Evolutionary conservation across 2,888 invertebrate species (phyloP).

Genomic region (Caenorhabditis plicata): DNA sequence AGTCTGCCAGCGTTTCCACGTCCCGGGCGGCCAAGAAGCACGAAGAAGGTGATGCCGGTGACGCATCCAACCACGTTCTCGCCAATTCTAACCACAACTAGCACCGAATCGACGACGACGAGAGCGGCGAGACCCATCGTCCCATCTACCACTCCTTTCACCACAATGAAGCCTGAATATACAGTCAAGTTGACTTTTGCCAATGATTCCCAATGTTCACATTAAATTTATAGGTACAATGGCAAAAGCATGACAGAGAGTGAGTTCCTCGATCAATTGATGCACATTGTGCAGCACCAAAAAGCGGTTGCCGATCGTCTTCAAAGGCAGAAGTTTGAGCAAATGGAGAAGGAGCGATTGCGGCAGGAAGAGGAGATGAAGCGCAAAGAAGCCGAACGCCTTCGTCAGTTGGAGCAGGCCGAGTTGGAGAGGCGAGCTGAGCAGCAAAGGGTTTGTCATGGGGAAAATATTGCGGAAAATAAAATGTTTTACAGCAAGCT

Average conservation of each 20-base stretch:
- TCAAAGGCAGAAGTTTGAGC: conserved; percentile 21
- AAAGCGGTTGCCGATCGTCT: conserved; percentile 20
- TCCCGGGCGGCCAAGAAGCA: conserved; percentile 10
- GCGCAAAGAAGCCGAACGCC: conserved; percentile 20
- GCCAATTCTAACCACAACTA: neutral
- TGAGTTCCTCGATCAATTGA: conserved; percentile 31
- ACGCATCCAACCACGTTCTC: conserved; percentile 25
- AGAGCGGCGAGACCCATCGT: neutral
- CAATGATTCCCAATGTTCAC: neutral
- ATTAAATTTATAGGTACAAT: conserved; percentile 23
- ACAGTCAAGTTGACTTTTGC: conserved; percentile 24
- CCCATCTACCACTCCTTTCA: too few species aligned
- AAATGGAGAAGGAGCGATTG: conserved; percentile 26
- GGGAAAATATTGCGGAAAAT: neutral
- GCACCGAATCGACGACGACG: neutral
- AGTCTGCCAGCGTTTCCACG: conserved; percentile 9
- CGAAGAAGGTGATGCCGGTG: conserved; percentile 2
- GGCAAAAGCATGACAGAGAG: conserved; percentile 41
- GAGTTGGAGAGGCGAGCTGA: conserved; percentile 17
- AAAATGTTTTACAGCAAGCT: conserved; percentile 24
- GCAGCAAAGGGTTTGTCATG: conserved; percentile 16
- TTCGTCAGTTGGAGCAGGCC: conserved; percentile 23
- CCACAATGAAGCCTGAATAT: conserved; percentile 33
- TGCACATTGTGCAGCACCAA: conserved; percentile 35
- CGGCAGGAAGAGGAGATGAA: conserved; percentile 29